Conservation (phyloP, 53 echinoderm and acorn worm genomes). For the Henricia sp. region DNA sequence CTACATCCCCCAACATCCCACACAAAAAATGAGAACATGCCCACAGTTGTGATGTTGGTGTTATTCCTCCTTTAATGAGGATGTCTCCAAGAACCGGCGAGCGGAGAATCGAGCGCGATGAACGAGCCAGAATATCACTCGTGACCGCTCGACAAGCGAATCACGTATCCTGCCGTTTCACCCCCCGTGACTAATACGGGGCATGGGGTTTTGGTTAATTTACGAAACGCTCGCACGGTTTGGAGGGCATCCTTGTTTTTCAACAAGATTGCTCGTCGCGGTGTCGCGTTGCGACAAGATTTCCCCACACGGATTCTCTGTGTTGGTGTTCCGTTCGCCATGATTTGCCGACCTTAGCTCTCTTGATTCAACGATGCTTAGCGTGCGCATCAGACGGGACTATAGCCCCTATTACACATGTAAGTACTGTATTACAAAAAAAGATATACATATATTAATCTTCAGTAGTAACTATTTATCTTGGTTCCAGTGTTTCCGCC, state of each 20-base stretch:
- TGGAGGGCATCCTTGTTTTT: constrained; percentile 7
- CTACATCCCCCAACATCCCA: neutral
- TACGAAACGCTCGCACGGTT: constrained; percentile 9
- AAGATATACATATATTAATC: no score
- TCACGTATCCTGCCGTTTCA: constrained; percentile 17
- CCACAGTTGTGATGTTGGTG: constrained; percentile 11
- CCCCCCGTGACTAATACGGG: neutral
- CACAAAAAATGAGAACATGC: constrained; percentile 4
- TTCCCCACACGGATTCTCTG: neutral
- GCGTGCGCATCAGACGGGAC: constrained; percentile 20
- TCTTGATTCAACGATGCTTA: constrained; percentile 3
- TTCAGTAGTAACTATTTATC: no score
- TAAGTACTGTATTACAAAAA: no score
- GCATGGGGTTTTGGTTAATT: constrained; percentile 16
- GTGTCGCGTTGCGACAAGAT: constrained; percentile 11
- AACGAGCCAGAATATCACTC: neutral
- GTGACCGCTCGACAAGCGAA: constrained; percentile 17
- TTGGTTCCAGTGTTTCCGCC: no score
- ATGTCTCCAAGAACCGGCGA: constrained; percentile 2
- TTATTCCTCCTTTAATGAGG: neutral
- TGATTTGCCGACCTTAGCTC: neutral
- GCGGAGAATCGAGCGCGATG: neutral
- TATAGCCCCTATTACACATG: constrained; percentile 25
- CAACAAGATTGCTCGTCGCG: constrained; percentile 13
- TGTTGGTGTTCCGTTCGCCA: neutral